Evolutionary conservation across 1,140 invertebrate species (phyloP), one percentile per base, ranked within the genome.

Genomic region (Diorhabda carinulata): DNA sequence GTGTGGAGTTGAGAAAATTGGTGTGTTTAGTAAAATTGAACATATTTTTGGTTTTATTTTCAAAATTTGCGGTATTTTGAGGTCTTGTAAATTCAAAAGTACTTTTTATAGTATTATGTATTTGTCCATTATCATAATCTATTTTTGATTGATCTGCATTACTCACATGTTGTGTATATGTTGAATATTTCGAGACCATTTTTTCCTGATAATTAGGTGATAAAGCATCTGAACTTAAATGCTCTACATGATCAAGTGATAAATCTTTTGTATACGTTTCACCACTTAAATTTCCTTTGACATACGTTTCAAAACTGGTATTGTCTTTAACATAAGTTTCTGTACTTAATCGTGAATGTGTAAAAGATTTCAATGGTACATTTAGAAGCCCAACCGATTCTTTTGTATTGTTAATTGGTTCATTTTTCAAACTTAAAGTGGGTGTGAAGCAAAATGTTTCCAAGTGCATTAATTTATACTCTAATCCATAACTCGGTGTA

Each of bases 251-350:
- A 52, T 60, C 68, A 9, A 70, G 7, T 3, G 70, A 75, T 10
- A n/a, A 57, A 41, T 74, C 70, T 70, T 76, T 74, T 3, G 70
- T 64, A 59, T 70, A 78, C 41, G 75, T 77, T 5, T 45, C 69
- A 6, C 72, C 45, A 62, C 72, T 76, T 2, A 73, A 43, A 63
- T 73, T 73, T 3, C 25, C 67, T 59, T 75, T 75, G 47, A 73
- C 60, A 60, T 71, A 78, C n/a, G 74, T 77, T 60, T 74, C 76
- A 44, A 43, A 61, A 62, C 70, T 66, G 57, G 63, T 52, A 69
- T 74, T 76, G 7, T 47, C 70, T 43, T 73, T 73, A n/a, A 73
- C 66, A 61, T 69, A 75, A 6, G 72, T 74, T 10, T 72, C 72
- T 1, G 70, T 52, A 60, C 73, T 75, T 47, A 73, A 47, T 65